phyloP scores from a whole-genome alignment of 2,888 invertebrate species.

The Drosophila robusta region DNA sequence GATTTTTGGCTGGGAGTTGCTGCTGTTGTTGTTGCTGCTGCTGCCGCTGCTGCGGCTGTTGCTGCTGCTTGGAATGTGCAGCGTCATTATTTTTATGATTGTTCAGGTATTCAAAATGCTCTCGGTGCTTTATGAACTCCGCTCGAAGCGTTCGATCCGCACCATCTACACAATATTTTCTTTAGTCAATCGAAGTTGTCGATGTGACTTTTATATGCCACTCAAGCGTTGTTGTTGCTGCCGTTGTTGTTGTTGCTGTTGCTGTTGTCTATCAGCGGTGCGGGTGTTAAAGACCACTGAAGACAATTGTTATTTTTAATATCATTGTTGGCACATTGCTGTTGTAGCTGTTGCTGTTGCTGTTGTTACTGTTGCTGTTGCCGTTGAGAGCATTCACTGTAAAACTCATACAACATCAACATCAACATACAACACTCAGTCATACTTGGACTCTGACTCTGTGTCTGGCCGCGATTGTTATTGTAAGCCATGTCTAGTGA shows the following conservation, averaged over 20 bases:
- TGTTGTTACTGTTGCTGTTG: slow-evolving; percentile 46
- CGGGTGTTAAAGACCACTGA: slow-evolving; percentile 81
- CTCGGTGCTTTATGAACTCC: slow-evolving; percentile 69
- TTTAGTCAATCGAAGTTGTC: slow-evolving; percentile 80
- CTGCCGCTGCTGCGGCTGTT: slow-evolving; percentile 15
- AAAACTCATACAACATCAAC: slow-evolving; percentile 62
- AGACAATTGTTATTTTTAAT: slow-evolving; percentile 80
- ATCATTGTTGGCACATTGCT: slow-evolving; percentile 74
- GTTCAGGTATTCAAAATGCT: slow-evolving; percentile 80
- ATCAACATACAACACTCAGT: slow-evolving; percentile 70
- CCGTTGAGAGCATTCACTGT: slow-evolving; percentile 64
- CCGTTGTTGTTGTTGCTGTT: slow-evolving; percentile 39
- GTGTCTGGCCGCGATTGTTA: slow-evolving; percentile 63
- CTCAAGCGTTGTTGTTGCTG: slow-evolving; percentile 60
- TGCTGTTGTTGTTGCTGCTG: slow-evolving; percentile 26
- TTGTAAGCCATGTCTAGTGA: slow-evolving; percentile 82
- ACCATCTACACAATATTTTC: slow-evolving; percentile 71
- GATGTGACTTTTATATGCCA: slow-evolving; percentile 78
- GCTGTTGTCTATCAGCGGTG: slow-evolving; percentile 79
- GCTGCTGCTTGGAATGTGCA: slow-evolving; percentile 82
- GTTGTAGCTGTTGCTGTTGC: slow-evolving; percentile 41
- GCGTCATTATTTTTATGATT: slow-evolving; percentile 84
- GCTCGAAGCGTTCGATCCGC: slow-evolving; percentile 35
- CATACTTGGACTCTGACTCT: slow-evolving; percentile 66
- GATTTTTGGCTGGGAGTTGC: slow-evolving; percentile 18